Evolutionary conservation across 2,113 vertebrate genomes (phyloP), one percentile per base, ranked within the genome.

Genomic region (Chaetodon trifascialis): DNA sequence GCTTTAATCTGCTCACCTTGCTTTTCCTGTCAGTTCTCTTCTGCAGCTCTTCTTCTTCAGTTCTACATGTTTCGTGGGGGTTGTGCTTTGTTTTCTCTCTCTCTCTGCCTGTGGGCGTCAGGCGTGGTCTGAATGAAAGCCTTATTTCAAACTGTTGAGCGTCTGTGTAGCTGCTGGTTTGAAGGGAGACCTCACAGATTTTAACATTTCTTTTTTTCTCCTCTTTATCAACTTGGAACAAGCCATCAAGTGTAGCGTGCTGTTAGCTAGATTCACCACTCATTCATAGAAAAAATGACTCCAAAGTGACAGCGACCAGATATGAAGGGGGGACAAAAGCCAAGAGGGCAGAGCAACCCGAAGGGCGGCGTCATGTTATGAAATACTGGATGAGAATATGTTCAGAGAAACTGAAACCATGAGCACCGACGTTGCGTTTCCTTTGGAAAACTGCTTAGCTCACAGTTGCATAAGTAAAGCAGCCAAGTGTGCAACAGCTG

Each of bases 51-150:
- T 30, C 30, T 30, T 30, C 30, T 30, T 30, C 30, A 30, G 30
- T 30, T 30, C 30, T 30, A 30, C 30, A 30, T 30, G 30, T 30
- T 30, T 30, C 30, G 3, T 30, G 30, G 30, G 30, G 30, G 30
- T 30, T 44, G 42, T 44, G 42, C 2, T 11, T 44, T 6, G 51
- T 30, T 15, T 7, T 49, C 11, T 47, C 38, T 7, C 38, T 8
- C 38, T 40, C 38, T 12, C 21, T 30, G 25, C 69, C 0, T 51
- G 17, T 63, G 83, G 78, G 78, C 63, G 52, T 84, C 60, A 63
- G 84, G 79, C 73, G 46, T 72, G 69, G 76, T 69, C 81, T 88
- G 76, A 86, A 89, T 86, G 83, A 84, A 85, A 69, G 85, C 81
- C 79, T 83, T 74, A 70, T 83, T 86, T 91, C 76, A 85, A 80